Evolutionary conservation across 2,888 invertebrate species (phyloP), one percentile per base, ranked within the genome.

Genomic region (Podabrus alpinus): DNA sequence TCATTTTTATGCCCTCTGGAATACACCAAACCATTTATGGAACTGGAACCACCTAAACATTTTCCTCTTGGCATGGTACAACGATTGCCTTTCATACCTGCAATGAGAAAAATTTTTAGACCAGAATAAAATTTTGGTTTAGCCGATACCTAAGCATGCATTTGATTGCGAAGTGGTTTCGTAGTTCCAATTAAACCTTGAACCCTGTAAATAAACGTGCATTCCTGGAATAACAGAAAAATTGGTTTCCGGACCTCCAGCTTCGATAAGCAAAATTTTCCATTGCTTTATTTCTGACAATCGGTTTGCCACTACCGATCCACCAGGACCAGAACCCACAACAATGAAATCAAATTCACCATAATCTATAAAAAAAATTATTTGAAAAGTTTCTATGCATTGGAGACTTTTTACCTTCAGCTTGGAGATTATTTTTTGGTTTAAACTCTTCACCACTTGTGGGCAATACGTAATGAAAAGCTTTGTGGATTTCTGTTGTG

Each of bases 21-120:
- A 83, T 95, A 95, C 0, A 94, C 88, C 94, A 95, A 94, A 82
- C 92, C 94, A 86, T 95, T 95, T 4, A 94, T 92, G 9, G 94
- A 92, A 29, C 94, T 94, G 2, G 92, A 92, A 0, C 95, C 95
- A 0, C 96, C 95, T 19, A 94, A 84, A 1, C 93, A 94, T 82
- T 92, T 92, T 0, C 95, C 95, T 67, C 92, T 89, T 0, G 94
- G 93, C 75, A 74, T 79, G n/a, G 71, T 69, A 66, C 81, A 80
- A 74, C 79, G 64, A 70, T 69, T 66, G 59, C 75, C 71, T 19
- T 75, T 66, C 66, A 74, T 68, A 11, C 29, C 76, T 70, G 59
- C 61, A 67, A 75, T 69, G 13, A 24, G 24, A 24, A 24, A 4
- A 24, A 1, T 9, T n/a, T 1, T 17, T 24, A 5, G 24, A 1